These are phyloP conservation scores for Fopius arisanus DNA, from an alignment of 1,140 invertebrate species.

Conservation along the genomic window DNA sequence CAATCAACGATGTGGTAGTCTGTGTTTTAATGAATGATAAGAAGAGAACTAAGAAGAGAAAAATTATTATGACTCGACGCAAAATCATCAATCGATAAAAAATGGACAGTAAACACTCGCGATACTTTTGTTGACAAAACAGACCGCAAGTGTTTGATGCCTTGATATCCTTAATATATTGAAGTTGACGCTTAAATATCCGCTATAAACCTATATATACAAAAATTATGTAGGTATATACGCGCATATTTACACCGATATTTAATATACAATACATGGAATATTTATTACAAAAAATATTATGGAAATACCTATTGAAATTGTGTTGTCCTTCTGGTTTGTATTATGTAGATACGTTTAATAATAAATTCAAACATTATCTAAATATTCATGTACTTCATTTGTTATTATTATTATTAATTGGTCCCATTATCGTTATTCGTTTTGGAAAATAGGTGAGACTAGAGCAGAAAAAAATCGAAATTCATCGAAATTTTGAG, in stretches of 20 bases:
- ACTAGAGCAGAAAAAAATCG: too few relatives aligned
- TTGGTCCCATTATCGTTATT: too few relatives aligned
- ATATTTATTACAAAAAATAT: slow-evolving; percentile 55
- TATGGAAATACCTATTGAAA: slow-evolving; percentile 48
- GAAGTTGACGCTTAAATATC: slow-evolving; percentile 37
- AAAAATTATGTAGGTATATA: slow-evolving; percentile 10
- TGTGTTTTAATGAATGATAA: slow-evolving; percentile 27
- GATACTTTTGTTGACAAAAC: neutral
- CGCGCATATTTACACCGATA: slow-evolving; percentile 22
- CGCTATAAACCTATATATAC: neutral
- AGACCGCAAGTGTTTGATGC: neutral
- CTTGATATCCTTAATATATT: slow-evolving; percentile 31
- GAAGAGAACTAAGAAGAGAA: neutral
- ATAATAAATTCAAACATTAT: slow-evolving; percentile 63
- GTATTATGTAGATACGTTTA: slow-evolving; percentile 62
- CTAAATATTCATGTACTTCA: slow-evolving; percentile 28
- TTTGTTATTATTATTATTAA: neutral
- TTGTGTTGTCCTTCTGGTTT: slow-evolving; percentile 59
- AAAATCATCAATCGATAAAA: neutral
- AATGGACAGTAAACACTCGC: neutral
- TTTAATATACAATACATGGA: slow-evolving; percentile 32
- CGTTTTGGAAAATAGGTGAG: too few relatives aligned
- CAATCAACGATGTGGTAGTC: slow-evolving; percentile 63
- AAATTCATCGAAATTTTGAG: too few relatives aligned
- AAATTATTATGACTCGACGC: slow-evolving; percentile 7